Conservation (phyloP, 2,113 vertebrate genomes). For the Baryphthengus martii region DNA sequence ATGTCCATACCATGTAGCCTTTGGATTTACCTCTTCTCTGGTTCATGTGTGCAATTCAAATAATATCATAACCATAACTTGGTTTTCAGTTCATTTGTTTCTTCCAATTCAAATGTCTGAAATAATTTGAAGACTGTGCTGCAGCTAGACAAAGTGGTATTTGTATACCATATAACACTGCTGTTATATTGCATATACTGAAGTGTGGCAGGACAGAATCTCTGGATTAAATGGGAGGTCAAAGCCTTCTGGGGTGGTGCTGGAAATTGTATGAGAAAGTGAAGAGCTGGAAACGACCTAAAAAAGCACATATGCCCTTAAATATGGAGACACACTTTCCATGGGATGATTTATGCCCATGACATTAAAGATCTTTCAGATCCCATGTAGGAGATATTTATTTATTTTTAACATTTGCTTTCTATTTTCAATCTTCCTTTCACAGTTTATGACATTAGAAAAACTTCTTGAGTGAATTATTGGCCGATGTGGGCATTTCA, state of each 20-base stretch:
- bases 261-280: neutral
- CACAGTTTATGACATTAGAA: neutral
- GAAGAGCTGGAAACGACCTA: neutral
- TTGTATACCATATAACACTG: neutral
- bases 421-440: neutral
- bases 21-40: neutral
- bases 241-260: neutral
- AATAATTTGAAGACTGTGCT: neutral
- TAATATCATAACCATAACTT: neutral
- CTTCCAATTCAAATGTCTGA: neutral
- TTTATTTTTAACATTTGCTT: neutral
- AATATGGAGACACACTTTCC: neutral
- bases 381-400: fast-evolving
- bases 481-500: neutral
- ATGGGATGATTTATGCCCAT: neutral
- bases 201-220: neutral
- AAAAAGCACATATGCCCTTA: neutral
- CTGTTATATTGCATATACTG: neutral
- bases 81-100: fast-evolving
- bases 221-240: neutral
- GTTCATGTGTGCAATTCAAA: neutral
- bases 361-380: neutral
- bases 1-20: neutral
- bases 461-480: neutral
- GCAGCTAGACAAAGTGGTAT: neutral